Base-by-base conservation (phyloP, 2,113 vertebrate species). In the Phainopepla nitens region DNA sequence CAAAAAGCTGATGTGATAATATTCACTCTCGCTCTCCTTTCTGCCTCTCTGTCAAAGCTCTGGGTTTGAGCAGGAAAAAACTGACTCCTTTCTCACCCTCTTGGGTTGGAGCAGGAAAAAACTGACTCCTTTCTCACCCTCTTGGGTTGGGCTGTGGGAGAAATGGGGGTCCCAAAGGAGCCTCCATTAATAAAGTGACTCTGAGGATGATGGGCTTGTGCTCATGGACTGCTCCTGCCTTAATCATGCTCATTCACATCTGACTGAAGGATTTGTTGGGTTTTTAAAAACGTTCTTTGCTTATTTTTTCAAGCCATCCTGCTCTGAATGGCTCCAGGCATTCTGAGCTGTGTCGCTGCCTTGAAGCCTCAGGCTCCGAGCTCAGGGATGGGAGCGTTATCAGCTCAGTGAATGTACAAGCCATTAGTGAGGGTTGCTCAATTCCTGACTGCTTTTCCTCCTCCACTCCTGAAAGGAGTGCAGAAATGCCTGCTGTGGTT, bases 1-100 rank as follows among this genome's bases (percentile, higher is more conserved):
- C 95, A 94, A 89, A 96, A 96, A 96, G 92, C 92, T 51, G 90
- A 75, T 87, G 94, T 15, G 84, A 83, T 93, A 88, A 94, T 90
- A 70, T 89, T 88, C 69, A 3, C 94, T 82, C 89, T 70, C 45
- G 7, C 64, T 91, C 61, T 81, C 61, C 36, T 91, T 47, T 60
- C 72, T 73, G 81, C n/a, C 23, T 80, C 17, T 31, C 71, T 76
- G 88, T 83, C 80, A 87, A 82, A 96, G 77, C 86, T 87, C 73
- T 4, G 28, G 49, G 33, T 70, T 57, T 33, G 60, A 91, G 68
- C 60, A 73, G 54, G 60, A 15, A 49, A 44, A 65, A 33, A 11
- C 5, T 1, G 5, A 20, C 17, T 41, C 17, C 19, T 64, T 62
- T 58, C 22, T 65, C 15, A 2, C 11, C 28, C 13, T 42, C 23